phyloP scores from a whole-genome alignment of 2,113 vertebrate genomes.

The Macrotis lagotis region DNA sequence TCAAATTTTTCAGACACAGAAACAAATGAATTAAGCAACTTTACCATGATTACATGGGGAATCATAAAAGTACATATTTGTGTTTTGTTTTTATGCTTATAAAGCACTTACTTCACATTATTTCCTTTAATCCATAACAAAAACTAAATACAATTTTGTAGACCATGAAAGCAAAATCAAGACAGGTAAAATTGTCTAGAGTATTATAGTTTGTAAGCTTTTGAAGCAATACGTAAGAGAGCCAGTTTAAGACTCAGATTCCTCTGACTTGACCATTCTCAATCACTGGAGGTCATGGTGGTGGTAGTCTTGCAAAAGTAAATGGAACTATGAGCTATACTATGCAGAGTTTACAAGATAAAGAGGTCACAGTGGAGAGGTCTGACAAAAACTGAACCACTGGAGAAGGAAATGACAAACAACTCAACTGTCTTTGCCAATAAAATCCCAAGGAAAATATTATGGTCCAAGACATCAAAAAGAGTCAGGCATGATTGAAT shows the following conservation, averaged over 20 bases:
- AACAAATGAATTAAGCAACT: no score
- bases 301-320: neutral
- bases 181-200: neutral
- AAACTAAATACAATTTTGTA: neutral
- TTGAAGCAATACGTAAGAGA: neutral
- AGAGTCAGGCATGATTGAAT: neutral
- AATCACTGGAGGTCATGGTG: neutral
- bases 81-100: no score
- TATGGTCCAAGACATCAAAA: neutral
- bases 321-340: neutral
- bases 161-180: neutral
- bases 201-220: neutral
- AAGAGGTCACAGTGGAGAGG: neutral
- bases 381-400: neutral
- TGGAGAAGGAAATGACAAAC: neutral
- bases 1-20: no score
- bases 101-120: no score
- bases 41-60: no score
- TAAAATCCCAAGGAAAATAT: neutral
- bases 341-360: neutral
- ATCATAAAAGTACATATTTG: no score
- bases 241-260: neutral
- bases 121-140: no score
- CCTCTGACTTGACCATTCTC: neutral
- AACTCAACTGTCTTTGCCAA: neutral